Base-by-base conservation (phyloP, 2,797 vertebrate species). In the Onychomys arenicola region DNA sequence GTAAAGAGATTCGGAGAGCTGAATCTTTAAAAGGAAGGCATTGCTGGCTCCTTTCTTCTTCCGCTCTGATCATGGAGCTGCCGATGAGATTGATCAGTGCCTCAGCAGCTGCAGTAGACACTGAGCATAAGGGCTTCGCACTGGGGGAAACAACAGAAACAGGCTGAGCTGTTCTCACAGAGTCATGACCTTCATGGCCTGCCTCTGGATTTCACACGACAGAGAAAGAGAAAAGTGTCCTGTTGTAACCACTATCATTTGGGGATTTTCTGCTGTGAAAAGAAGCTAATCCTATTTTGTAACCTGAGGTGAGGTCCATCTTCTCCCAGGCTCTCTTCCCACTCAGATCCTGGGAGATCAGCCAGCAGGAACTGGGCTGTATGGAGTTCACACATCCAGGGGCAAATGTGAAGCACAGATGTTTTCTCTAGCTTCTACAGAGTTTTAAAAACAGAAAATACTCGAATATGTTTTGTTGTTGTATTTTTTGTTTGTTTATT, bases 261-360 rank as follows among this genome's bases (percentile, higher is more conserved):
- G 61, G 69, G 52, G 71, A 49, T 57, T 94, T 90, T 78, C 81
- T 95, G 37, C 65, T 77, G 29, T 40, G 29, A 71, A 59, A 43
- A 52, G 46, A 82, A 59, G 21, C 61, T 75, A 82, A 93, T 25
- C 37, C 63, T 80, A 6, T 37, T 61, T 81, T 75, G 19, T 69
- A 92, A 89, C 63, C 5, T 25, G 55, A 93, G 83, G 43, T 73
- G 71, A 93, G 37, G n/a, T 37, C 80, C n/a, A 63, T 12, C 37
- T 46, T 34, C 29, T 69, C 37, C 37, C 4, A 88, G 91, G n/a
- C 73, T 43, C 55, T 89, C 43, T 90, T 89, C 63, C n/a, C 34
- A 29, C n/a, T 86, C 67, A 83, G 83, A 89, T 25, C 34, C 67
- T 71, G 71, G 61, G 76, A 90, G 85, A 40, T 71, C 27, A 95